Evolutionary conservation across 2,113 vertebrate species (phyloP).

Genomic region (Anseranas semipalmata): DNA sequence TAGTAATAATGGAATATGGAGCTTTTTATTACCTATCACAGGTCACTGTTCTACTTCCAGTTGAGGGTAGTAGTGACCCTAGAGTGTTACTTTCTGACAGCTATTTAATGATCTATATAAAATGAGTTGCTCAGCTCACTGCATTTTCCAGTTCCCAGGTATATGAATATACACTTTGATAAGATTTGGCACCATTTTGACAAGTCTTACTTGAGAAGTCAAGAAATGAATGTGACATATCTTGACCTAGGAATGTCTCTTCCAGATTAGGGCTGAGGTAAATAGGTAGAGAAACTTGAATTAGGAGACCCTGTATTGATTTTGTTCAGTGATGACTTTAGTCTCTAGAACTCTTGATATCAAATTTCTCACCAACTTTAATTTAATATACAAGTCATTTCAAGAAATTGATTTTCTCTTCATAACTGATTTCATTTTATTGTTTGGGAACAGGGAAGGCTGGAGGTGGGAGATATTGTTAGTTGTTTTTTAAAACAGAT

Average conservation of each 20-base stretch:
- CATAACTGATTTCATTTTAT: background rate
- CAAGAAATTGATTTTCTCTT: background rate
- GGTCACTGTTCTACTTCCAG: background rate
- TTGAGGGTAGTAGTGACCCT: background rate
- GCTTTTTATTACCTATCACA: conserved; percentile 13
- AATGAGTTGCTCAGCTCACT: background rate
- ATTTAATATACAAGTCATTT: background rate
- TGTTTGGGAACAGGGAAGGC: background rate
- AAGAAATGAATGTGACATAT: background rate
- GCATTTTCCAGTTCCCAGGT: background rate
- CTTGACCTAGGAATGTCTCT: background rate
- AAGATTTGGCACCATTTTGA: background rate
- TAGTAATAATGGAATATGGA: background rate
- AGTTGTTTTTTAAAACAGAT: background rate
- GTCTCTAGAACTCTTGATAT: background rate
- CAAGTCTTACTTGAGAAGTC: background rate
- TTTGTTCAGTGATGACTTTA: background rate
- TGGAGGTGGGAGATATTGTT: background rate
- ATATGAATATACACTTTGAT: background rate
- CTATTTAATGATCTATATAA: background rate
- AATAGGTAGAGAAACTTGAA: background rate
- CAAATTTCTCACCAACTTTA: background rate
- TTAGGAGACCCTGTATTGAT: background rate
- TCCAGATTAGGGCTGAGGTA: background rate
- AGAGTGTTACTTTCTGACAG: background rate